Evolutionary conservation across 2,797 vertebrate species (phyloP), one percentile per base, ranked within the genome.

Genomic region (Onychomys torridus): DNA sequence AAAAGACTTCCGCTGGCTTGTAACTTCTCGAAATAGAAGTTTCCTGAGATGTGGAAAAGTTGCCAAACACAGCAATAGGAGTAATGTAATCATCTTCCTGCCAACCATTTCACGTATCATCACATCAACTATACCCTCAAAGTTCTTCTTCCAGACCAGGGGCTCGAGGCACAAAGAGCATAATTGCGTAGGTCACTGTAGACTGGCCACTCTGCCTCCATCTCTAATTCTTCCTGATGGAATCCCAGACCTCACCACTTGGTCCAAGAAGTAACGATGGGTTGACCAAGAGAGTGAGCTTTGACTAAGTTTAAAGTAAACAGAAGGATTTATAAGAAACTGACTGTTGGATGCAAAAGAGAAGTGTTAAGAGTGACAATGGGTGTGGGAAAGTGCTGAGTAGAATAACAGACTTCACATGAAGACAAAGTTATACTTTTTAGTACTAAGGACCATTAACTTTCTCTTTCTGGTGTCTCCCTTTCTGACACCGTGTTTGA

Each of bases 41-140:
- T 92, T 40, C 21, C 32, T 86, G 2, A 37, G 75, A 57, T 14
- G 23, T 49, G 49, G 40, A 25, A 14, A 93, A 76, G 27, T 65
- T 69, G 34, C 25, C 81, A 85, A 37, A 93, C 93, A 65, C 32
- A 93, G 46, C 16, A 43, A 29, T 84, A 77, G 79, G 40, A 73
- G 13, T 23, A 73, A 49, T 75, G 13, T 25, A 73, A 1, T 43
- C n/a, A 67, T 52, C 49, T n/a, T 69, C 43, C 89, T 46, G 77
- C 52, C 88, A 79, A 57, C 73, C n/a, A 59, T 46, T 43, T 57
- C 46, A 73, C 29, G 61, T 23, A 21, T 6, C 1, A 25, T 43
- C 59, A 67, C 61, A 52, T 77, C 65, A 73, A 34, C 71, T 27
- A 14, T 25, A 6, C 4, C 57, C 43, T 59, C 73, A 65, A 69